Base-by-base conservation (phyloP, 1,140 invertebrate species). In the Caenorhabditis inopinata region DNA sequence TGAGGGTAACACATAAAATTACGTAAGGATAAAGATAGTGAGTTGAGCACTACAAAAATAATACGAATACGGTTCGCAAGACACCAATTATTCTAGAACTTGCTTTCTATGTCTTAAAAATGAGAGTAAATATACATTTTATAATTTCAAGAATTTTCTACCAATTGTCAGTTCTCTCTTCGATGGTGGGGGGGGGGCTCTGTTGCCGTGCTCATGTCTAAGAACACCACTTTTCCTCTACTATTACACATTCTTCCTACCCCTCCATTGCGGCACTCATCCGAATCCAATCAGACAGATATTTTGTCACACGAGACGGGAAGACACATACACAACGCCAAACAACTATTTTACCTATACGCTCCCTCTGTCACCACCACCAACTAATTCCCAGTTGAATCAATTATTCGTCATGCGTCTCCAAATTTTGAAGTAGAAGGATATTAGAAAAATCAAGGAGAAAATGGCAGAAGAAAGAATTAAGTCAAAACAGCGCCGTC, bases 271-370 rank as follows among this genome's bases (percentile, higher is more conserved):
- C 53, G 53, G 53, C 53, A 62, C 53, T 68, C 58, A 68, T 68
- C 38, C 58, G 32, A 68, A 68, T 68, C 58, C 58, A 68, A 68
- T 68, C 58, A 68, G 58, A 68, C 58, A 68, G 58, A 68, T 68
- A 68, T 68, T 68, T 68, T 68, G 58, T 68, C 58, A 68, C 58
- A 68, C 58, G 27, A 35, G 53, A 35, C 9, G 51, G 58, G n/a
- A 68, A 38, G 32, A 68, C 32, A 68, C 38, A 68, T 32, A 68
- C 27, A 11, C n/a, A 23, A 16, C 58, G 0, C 48, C 18, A 1
- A 9, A 27, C 1, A 32, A 32, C 23, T 9, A 42, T 42, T 25
- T 25, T 32, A 35, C 29, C 32, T 38, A 35, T 68, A 38, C 38
- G 4, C 18, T 38, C 51, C 49, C 7, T 6, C 18, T 9, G n/a